phyloP scores from a whole-genome alignment of 2,888 invertebrate species.

The Conchocele bisecta region DNA sequence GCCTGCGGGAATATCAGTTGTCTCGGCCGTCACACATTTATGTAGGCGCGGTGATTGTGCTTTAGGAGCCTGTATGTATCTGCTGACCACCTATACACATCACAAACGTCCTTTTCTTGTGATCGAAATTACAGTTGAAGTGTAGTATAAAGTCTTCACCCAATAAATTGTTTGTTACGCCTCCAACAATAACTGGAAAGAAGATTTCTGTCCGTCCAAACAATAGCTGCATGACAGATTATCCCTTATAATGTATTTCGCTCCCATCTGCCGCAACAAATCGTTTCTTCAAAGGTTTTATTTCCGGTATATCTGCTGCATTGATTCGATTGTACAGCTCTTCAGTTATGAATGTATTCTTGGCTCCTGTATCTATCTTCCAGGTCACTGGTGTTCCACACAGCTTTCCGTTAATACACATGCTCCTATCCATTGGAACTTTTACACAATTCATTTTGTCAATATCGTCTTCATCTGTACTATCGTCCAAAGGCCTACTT shows the following conservation, averaged over 20 bases:
- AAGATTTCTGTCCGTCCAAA: constrained; percentile 6
- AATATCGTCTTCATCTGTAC: no score
- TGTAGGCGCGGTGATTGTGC: no score
- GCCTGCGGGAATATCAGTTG: no score
- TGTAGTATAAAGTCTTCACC: constrained; percentile 17
- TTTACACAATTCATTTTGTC: no score
- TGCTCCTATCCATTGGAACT: background rate
- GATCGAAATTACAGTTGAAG: constrained; percentile 20
- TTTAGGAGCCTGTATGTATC: no score
- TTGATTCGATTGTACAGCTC: constrained; percentile 4
- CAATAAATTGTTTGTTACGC: constrained; percentile 14
- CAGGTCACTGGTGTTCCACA: constrained; percentile 4
- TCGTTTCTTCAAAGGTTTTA: constrained; percentile 4
- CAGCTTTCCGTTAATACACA: constrained; percentile 16
- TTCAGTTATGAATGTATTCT: constrained; percentile 2
- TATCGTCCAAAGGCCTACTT: no score
- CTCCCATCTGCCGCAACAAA: constrained; percentile 12
- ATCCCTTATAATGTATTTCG: constrained; percentile 2
- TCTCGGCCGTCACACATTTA: no score
- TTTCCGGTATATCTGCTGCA: background rate
- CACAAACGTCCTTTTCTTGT: background rate
- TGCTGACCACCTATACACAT: no score
- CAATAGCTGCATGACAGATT: background rate
- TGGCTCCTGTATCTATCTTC: constrained; percentile 35
- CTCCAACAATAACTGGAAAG: constrained; percentile 29